A percentile compares a stretch with the other conserved stretches of the same genome.
phyloP scores from a whole-genome alignment of 2,113 vertebrate genomes.

The Thymallus thymallus region DNA sequence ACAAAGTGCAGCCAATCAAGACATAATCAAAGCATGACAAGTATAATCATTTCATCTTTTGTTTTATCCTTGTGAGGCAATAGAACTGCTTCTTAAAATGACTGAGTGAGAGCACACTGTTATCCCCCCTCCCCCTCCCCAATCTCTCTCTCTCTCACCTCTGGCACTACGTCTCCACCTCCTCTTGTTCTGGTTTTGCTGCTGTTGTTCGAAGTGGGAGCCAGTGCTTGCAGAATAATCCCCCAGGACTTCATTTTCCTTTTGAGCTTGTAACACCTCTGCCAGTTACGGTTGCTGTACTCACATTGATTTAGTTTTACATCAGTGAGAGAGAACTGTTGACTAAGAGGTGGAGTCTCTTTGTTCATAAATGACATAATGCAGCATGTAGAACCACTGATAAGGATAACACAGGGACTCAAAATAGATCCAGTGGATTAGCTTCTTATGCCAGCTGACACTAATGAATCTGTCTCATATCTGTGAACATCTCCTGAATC shows the following conservation, averaged over 20 bases:
- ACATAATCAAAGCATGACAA: conserved; percentile 9
- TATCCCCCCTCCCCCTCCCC: no score
- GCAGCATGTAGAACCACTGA: neutral
- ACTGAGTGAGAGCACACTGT: conserved; percentile 11
- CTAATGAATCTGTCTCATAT: no score
- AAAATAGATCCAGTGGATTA: neutral
- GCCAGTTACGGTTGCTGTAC: neutral
- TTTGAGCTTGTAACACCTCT: conserved; percentile 43
- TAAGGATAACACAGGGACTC: neutral
- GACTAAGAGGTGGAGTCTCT: neutral
- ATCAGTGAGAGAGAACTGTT: neutral
- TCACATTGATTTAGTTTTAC: neutral
- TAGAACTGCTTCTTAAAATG: conserved; percentile 7
- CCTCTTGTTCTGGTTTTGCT: conserved; percentile 48
- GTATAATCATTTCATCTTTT: conserved; percentile 3
- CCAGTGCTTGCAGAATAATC: conserved; percentile 42
- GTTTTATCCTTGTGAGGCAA: conserved; percentile 18
- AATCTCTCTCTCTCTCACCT: neutral
- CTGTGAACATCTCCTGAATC: no score
- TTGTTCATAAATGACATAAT: neutral
- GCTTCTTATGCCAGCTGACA: no score
- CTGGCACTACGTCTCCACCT: conserved; percentile 20
- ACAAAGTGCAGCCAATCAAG: conserved; percentile 23
- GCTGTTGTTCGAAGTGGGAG: conserved; percentile 45
- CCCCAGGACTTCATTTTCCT: conserved; percentile 42